Conservation (phyloP, 2,888 invertebrate genomes). For the Apodemia zela region DNA sequence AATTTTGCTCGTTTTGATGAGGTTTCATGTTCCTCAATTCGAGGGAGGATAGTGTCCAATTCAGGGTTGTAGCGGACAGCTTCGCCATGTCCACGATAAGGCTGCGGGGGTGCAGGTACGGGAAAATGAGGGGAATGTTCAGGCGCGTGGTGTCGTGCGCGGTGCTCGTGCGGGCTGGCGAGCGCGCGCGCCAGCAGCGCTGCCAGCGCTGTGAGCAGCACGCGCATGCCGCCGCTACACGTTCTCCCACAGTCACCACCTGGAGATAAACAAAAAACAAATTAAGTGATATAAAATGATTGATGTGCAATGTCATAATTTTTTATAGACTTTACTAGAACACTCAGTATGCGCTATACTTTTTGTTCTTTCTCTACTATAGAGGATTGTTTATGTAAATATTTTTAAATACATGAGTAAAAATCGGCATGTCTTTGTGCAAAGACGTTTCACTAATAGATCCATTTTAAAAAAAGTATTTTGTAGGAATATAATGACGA, state of each 20-base stretch:
- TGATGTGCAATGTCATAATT: no score
- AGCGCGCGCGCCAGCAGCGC: conserved; percentile 72
- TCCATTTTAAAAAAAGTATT: no score
- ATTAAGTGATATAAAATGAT: no score
- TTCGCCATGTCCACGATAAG: conserved; percentile 78
- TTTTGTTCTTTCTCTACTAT: no score
- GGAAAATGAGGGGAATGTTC: conserved; percentile 63
- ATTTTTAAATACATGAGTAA: no score
- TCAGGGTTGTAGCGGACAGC: conserved; percentile 78
- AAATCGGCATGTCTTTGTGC: no score
- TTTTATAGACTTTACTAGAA: no score
- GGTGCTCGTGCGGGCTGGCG: conserved; percentile 73
- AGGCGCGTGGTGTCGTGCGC: conserved; percentile 74
- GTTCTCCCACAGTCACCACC: conserved; percentile 67
- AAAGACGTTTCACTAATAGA: no score
- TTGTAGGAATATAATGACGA: no score
- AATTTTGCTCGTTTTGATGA: conserved; percentile 61
- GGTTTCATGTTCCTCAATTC: conserved; percentile 66
- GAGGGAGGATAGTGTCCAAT: conserved; percentile 73
- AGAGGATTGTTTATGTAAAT: no score
- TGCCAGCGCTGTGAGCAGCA: conserved; percentile 70
- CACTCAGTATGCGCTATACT: no score
- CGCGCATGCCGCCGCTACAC: conserved; percentile 73
- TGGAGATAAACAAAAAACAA: conserved; percentile 38
- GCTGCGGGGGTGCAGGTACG: conserved; percentile 61